phyloP scores from a whole-genome alignment of 2,888 invertebrate species.

The Augochlorella aurata region DNA sequence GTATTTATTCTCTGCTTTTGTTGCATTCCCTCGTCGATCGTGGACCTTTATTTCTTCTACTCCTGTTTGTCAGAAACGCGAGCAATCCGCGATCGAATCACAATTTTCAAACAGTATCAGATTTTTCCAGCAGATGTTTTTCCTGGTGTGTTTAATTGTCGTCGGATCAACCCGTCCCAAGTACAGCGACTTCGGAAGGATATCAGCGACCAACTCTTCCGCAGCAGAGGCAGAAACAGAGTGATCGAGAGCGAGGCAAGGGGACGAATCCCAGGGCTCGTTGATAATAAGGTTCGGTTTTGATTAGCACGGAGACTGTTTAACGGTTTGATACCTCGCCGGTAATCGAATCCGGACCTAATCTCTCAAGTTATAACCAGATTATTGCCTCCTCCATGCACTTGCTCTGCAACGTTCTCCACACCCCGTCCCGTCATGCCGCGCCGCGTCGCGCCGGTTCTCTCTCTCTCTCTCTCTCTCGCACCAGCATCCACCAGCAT shows the following conservation, averaged over 20 bases:
- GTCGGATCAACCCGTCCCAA: too few species aligned
- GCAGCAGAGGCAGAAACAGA: slow-evolving; percentile 4
- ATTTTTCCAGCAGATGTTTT: too few species aligned
- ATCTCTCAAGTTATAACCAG: slow-evolving; percentile 83
- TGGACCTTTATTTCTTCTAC: too few species aligned
- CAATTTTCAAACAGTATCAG: too few species aligned
- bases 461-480: slow-evolving; percentile 29
- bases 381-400: slow-evolving; percentile 82
- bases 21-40: too few species aligned
- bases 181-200: too few species aligned
- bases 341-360: slow-evolving; percentile 83
- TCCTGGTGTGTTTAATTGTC: too few species aligned
- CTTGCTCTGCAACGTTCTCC: slow-evolving; percentile 76
- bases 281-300: slow-evolving; percentile 82
- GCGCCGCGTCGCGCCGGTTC: slow-evolving; percentile 64
- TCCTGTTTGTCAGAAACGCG: too few species aligned
- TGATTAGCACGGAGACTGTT: slow-evolving; percentile 83
- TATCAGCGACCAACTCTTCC: too few species aligned
- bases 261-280: slow-evolving; percentile 71
- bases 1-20: too few species aligned
- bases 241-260: slow-evolving; percentile 6
- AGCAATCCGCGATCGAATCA: too few species aligned
- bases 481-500: slow-evolving; percentile 8
- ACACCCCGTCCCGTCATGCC: slow-evolving; percentile 72
- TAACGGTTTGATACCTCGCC: slow-evolving; percentile 83